phyloP scores from a whole-genome alignment of 2,888 invertebrate genomes.

The Bellardia bayeri region DNA sequence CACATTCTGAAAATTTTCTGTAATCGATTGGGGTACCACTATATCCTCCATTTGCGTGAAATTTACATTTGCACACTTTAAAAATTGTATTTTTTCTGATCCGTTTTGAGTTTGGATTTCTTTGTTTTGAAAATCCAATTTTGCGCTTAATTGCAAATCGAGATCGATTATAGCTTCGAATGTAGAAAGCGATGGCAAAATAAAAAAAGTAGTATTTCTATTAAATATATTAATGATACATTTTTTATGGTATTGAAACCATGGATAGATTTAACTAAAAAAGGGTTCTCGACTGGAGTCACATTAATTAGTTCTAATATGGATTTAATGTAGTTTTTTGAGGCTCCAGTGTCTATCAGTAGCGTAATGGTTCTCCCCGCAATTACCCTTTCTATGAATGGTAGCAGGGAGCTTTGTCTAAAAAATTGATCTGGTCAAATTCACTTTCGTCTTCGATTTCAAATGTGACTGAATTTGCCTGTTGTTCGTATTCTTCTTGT shows the following conservation, averaged over 20 bases:
- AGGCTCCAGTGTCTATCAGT: too few species aligned
- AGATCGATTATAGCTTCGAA: conserved; percentile 73
- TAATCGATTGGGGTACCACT: too few species aligned
- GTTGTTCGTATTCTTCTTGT: too few species aligned
- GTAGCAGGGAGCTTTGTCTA: conserved; percentile 43
- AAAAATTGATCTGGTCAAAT: conserved; percentile 58
- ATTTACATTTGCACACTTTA: conserved; percentile 69
- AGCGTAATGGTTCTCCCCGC: conserved; percentile 53
- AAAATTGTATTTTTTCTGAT: conserved; percentile 53
- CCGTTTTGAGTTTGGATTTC: conserved; percentile 20
- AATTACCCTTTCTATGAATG: conserved; percentile 24
- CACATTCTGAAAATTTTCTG: conserved; percentile 26
- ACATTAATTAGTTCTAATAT: too few species aligned
- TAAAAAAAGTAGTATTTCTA: conserved; percentile 63
- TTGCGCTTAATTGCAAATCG: conserved; percentile 68
- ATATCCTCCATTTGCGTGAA: conserved; percentile 10
- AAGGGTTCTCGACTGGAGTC: conserved; percentile 21
- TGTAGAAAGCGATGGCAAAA: conserved; percentile 62
- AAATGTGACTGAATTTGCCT: too few species aligned
- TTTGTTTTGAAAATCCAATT: conserved; percentile 62
- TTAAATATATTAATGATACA: conserved; percentile 51
- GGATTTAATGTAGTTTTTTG: too few species aligned
- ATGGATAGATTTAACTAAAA: too few species aligned
- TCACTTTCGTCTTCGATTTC: too few species aligned
- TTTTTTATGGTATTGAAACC: too few species aligned